These are phyloP conservation scores for Cryptus armator DNA, from an alignment of 2,888 invertebrate genomes.

Conservation along the genomic window DNA sequence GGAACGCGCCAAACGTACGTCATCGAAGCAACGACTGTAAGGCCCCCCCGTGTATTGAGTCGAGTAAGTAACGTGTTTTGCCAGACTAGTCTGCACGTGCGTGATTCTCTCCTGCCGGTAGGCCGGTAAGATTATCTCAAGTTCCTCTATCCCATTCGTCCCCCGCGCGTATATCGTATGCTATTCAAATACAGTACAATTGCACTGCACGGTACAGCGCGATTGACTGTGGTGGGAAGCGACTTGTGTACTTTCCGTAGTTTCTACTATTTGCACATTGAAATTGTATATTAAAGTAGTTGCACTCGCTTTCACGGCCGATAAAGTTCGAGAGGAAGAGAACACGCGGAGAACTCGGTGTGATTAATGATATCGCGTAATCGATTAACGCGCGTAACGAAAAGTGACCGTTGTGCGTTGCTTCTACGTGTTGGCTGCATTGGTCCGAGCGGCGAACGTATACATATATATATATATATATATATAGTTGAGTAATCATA, in stretches of 20 bases:
- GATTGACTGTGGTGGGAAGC: neutral
- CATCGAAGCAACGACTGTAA: neutral
- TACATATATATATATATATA: too few species aligned
- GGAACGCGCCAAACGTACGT: constrained; percentile 22
- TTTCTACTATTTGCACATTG: neutral
- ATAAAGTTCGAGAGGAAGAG: constrained; percentile 22
- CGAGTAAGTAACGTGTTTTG: constrained; percentile 40
- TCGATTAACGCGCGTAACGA: constrained; percentile 59
- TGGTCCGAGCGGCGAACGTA: constrained; percentile 14
- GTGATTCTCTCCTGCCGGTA: constrained; percentile 22
- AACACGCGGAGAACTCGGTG: constrained; percentile 12
- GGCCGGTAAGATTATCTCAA: neutral
- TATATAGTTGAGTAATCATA: constrained; percentile 56
- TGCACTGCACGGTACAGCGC: neutral
- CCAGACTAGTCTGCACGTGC: constrained; percentile 56
- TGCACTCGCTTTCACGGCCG: constrained; percentile 16
- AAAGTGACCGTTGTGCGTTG: constrained; percentile 16
- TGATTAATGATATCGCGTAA: constrained; percentile 56
- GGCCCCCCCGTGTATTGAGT: neutral
- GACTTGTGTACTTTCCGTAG: neutral
- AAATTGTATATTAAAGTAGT: neutral
- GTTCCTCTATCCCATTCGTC: constrained; percentile 9
- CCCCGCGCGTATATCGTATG: neutral
- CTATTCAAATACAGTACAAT: neutral
- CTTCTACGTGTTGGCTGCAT: neutral